Evolutionary conservation across 2,797 vertebrate species (phyloP).

Genomic region (Acropternis orthonyx): DNA sequence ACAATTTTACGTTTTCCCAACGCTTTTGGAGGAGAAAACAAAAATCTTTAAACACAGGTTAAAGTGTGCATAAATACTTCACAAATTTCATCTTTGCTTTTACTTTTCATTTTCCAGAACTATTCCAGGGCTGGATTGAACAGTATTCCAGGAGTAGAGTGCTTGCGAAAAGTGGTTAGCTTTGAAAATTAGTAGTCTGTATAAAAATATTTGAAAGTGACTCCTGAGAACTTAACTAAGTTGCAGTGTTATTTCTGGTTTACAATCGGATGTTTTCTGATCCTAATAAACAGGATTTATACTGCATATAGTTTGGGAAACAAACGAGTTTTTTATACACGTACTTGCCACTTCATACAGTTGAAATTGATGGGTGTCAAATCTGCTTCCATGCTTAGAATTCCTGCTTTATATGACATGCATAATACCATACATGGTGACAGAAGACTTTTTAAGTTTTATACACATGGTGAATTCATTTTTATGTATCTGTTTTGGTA

Average conservation of each 20-base stretch:
- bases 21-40: rapidly evolving
- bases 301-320: background rate
- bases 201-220: background rate
- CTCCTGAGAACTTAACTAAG: background rate
- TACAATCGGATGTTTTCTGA: background rate
- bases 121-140: background rate
- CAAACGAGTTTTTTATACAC: background rate
- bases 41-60: background rate
- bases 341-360: background rate
- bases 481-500: background rate
- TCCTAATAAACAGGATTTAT: background rate
- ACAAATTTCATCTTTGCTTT: background rate
- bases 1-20: background rate
- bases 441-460: background rate
- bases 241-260: background rate
- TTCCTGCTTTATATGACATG: background rate
- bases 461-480: background rate
- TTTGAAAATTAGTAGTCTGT: background rate
- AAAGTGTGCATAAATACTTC: background rate
- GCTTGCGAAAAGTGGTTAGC: background rate
- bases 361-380: background rate
- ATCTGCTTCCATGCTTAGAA: background rate
- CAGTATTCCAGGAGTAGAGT: background rate
- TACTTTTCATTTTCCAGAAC: background rate
- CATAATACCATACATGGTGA: background rate